phyloP scores from a whole-genome alignment of 2,797 vertebrate genomes.

The Acanthornis magna region DNA sequence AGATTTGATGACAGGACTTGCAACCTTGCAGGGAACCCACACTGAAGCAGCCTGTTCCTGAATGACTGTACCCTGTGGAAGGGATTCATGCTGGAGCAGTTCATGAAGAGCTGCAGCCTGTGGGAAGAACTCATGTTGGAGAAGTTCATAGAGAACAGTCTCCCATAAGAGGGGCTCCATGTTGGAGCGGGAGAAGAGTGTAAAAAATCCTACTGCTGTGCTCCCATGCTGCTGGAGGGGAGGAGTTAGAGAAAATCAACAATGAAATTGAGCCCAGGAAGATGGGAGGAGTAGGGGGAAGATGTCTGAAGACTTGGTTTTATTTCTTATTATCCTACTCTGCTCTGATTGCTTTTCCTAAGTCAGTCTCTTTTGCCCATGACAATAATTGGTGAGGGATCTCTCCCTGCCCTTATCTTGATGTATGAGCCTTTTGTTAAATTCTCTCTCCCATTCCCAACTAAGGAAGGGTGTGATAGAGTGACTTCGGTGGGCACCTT shows the following conservation, averaged over 20 bases:
- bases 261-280: background rate
- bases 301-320: background rate
- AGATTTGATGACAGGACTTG: too few species aligned
- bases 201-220: background rate
- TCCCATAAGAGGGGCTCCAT: background rate
- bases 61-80: background rate
- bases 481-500: background rate
- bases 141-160: background rate
- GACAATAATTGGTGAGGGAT: background rate
- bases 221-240: too few species aligned
- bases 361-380: background rate
- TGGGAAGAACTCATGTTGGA: background rate
- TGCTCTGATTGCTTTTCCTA: background rate
- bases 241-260: rapidly evolving
- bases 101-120: background rate
- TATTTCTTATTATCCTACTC: background rate
- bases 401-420: background rate
- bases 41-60: background rate
- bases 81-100: background rate
- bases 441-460: background rate
- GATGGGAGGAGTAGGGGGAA: background rate
- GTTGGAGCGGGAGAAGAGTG: background rate
- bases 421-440: background rate
- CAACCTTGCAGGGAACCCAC: too few species aligned
- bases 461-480: background rate